A percentile compares a stretch with the other conserved stretches of the same genome.
phyloP scores from a whole-genome alignment of 2,113 vertebrate species.

The Laticauda laticaudata region DNA sequence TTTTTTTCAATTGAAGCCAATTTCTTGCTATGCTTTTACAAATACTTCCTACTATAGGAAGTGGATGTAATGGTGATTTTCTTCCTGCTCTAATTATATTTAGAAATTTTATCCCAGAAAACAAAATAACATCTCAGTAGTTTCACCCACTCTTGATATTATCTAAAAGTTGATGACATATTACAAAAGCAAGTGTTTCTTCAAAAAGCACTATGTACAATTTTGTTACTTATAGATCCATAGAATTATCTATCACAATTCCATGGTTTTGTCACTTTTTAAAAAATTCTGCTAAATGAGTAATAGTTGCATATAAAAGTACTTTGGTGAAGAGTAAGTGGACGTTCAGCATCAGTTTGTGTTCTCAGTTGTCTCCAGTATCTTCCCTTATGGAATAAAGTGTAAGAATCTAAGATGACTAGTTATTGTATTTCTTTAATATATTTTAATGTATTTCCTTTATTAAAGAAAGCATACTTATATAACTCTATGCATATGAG shows the following conservation, averaged over 20 bases:
- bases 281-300: not conserved
- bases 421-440: not conserved
- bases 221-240: not conserved
- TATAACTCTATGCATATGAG: not conserved
- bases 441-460: not conserved
- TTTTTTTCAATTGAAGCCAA: not conserved
- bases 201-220: not conserved
- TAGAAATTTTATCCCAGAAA: not conserved
- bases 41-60: not conserved
- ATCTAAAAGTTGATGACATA: not conserved
- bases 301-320: not conserved
- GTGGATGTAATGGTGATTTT: not conserved
- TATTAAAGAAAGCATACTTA: not conserved
- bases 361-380: not conserved
- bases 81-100: not conserved
- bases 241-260: not conserved
- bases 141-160: not conserved
- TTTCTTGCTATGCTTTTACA: not conserved
- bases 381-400: not conserved
- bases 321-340: not conserved
- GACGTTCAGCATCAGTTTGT: not conserved
- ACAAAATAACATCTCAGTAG: not conserved
- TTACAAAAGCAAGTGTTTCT: not conserved
- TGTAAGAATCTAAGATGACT: not conserved
- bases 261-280: not conserved